These are phyloP conservation scores for Helicoverpa armigera DNA, from an alignment of 1,140 invertebrate genomes.

Conservation along the genomic window DNA sequence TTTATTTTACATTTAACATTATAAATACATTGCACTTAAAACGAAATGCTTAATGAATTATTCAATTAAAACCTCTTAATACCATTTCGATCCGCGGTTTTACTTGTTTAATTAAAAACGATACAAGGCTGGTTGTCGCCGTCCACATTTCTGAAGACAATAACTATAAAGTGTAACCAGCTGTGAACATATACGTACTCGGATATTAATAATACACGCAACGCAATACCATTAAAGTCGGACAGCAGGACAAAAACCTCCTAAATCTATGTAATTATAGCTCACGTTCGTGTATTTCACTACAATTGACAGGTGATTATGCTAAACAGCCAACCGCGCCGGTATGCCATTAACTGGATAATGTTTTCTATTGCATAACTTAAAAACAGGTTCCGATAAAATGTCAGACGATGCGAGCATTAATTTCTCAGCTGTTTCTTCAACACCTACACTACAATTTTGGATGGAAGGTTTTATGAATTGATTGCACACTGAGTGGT, in stretches of 20 bases:
- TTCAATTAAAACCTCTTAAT: neutral
- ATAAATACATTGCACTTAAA: neutral
- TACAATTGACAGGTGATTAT: conserved; percentile 75
- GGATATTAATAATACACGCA: conserved; percentile 1
- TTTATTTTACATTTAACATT: conserved; percentile 1
- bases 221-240: conserved; percentile 21
- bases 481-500: conserved; percentile 65
- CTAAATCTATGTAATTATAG: conserved; percentile 45
- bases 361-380: conserved; percentile 82
- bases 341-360: conserved; percentile 71
- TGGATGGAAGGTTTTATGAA: conserved; percentile 69
- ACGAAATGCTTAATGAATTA: neutral
- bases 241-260: conserved; percentile 21
- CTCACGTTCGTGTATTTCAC: conserved; percentile 61
- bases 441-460: conserved; percentile 73
- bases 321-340: conserved; percentile 64
- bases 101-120: neutral
- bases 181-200: conserved; percentile 18
- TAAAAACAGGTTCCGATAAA: conserved; percentile 79
- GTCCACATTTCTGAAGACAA: conserved; percentile 5
- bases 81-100: neutral
- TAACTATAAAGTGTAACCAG: conserved; percentile 14
- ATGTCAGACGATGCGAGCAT: conserved; percentile 75
- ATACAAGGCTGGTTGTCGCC: neutral
- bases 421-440: conserved; percentile 74